These are phyloP conservation scores for Misgurnus mizolepis DNA, from an alignment of 2,113 vertebrate species.

Conservation along the genomic window DNA sequence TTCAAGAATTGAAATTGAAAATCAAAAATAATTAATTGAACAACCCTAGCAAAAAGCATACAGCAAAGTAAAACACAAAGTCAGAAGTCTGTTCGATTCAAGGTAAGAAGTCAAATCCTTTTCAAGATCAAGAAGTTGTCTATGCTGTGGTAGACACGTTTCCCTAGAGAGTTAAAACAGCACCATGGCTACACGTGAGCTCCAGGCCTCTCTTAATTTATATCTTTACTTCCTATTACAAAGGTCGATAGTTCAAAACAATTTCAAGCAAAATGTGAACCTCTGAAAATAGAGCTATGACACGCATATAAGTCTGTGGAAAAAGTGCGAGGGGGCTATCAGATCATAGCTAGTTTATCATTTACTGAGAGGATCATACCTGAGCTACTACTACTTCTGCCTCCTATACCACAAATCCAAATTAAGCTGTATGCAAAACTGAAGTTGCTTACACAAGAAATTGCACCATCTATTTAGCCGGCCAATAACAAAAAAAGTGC, in stretches of 20 bases:
- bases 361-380: not conserved
- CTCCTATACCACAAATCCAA: not conserved
- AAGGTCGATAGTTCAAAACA: not conserved
- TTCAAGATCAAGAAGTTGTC: not conserved
- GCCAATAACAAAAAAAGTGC: not conserved
- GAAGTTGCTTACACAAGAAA: not conserved
- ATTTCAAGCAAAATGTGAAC: not conserved
- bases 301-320: not conserved
- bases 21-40: too few relatives aligned
- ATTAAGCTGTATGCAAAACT: not conserved
- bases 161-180: not conserved
- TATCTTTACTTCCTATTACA: not conserved
- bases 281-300: not conserved
- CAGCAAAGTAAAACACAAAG: too few relatives aligned
- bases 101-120: too few relatives aligned
- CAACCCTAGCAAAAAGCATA: too few relatives aligned
- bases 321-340: not conserved
- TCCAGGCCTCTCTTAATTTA: not conserved
- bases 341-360: not conserved
- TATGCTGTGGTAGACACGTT: not conserved
- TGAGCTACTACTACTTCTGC: not conserved
- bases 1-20: too few relatives aligned
- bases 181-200: constrained; percentile 19
- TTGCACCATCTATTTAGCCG: not conserved
- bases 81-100: too few relatives aligned